Evolutionary conservation across 2,797 vertebrate genomes (phyloP).

Genomic region (Antrozous pallidus): DNA sequence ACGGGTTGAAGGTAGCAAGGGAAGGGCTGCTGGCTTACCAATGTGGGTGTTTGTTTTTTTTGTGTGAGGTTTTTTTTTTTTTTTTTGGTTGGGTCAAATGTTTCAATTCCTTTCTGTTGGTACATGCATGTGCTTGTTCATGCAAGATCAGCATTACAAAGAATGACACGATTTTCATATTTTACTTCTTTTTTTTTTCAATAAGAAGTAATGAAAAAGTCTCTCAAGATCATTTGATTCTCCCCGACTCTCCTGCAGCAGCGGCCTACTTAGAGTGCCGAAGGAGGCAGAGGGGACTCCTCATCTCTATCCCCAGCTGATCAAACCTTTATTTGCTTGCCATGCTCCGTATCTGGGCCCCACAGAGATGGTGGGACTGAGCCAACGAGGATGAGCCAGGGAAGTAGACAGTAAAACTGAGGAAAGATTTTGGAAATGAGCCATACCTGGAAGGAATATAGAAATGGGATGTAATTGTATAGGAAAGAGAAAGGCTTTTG

Average conservation of each 20-base stretch:
- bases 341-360: background rate
- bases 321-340: background rate
- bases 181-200: background rate
- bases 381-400: slow-evolving; percentile 32
- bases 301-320: background rate
- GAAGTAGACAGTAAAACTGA: slow-evolving; percentile 56
- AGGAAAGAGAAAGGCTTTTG: slow-evolving; percentile 64
- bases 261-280: background rate
- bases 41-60: background rate
- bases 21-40: background rate
- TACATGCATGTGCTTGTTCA: background rate
- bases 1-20: background rate
- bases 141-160: slow-evolving; percentile 38
- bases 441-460: slow-evolving; percentile 61
- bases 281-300: background rate
- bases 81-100: background rate
- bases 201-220: background rate
- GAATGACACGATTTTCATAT: background rate
- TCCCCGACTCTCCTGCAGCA: fast-evolving
- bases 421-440: slow-evolving; percentile 51
- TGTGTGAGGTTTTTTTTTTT: background rate
- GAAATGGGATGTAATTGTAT: background rate
- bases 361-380: slow-evolving; percentile 1
- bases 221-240: background rate
- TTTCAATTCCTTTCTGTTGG: slow-evolving; percentile 1